These are phyloP conservation scores for Drosophila falleni DNA, from an alignment of 2,888 invertebrate genomes.

Conservation along the genomic window DNA sequence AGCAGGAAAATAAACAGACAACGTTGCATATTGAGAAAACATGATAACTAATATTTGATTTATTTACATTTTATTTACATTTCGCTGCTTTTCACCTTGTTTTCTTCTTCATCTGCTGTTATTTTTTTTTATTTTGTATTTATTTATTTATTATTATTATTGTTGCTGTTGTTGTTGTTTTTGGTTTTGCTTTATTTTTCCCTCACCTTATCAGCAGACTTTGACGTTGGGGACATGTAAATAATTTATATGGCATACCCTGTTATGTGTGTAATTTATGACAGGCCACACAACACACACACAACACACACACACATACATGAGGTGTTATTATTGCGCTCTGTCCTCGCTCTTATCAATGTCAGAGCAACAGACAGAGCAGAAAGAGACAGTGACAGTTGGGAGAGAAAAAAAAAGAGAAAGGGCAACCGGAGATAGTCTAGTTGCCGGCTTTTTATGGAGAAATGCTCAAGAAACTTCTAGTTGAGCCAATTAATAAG, in stretches of 20 bases:
- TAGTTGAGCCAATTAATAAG: slow-evolving; percentile 26
- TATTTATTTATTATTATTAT: slow-evolving; percentile 38
- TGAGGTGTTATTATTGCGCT: slow-evolving; percentile 65
- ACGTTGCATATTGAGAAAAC: slow-evolving; percentile 39
- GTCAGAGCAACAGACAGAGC: slow-evolving; percentile 27
- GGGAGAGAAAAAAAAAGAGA: not conserved
- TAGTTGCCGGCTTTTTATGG: slow-evolving; percentile 7
- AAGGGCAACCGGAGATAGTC: slow-evolving; percentile 4
- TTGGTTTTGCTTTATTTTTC: slow-evolving; percentile 33
- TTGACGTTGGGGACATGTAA: slow-evolving; percentile 79
- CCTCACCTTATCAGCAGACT: slow-evolving; percentile 67
- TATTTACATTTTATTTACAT: slow-evolving; percentile 68
- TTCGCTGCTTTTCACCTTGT: slow-evolving; percentile 42
- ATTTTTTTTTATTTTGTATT: slow-evolving; percentile 25
- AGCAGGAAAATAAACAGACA: slow-evolving; percentile 16
- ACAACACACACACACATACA: slow-evolving; percentile 45
- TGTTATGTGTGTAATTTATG: slow-evolving; percentile 77
- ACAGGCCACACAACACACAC: slow-evolving; percentile 49
- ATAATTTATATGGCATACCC: slow-evolving; percentile 77
- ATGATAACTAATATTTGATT: slow-evolving; percentile 72
- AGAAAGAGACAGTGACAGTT: slow-evolving; percentile 11
- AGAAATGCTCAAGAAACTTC: slow-evolving; percentile 22
- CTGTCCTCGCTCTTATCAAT: slow-evolving; percentile 56
- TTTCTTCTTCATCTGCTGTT: slow-evolving; percentile 4
- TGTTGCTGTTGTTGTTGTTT: slow-evolving; percentile 29